Conservation (phyloP, 2,888 invertebrate species). For the Neoaliturus tenellus region DNA sequence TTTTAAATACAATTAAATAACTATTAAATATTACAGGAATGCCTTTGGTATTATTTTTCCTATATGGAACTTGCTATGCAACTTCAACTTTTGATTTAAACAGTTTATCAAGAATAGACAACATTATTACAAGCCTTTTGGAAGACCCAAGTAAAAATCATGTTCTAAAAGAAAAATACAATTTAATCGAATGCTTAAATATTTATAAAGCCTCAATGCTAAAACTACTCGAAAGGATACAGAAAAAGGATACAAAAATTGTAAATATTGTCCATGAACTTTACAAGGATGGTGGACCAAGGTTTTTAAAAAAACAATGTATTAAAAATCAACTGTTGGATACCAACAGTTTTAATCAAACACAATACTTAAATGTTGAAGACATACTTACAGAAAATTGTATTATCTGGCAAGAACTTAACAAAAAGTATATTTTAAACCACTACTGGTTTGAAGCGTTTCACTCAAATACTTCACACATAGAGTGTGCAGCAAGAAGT, state of each 20-base stretch:
- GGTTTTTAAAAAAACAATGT: background rate
- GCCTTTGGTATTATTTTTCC: background rate
- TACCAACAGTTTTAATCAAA: background rate
- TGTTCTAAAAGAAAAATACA: background rate
- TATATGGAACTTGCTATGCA: background rate
- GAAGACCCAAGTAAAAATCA: background rate
- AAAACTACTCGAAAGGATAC: background rate
- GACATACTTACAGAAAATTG: background rate
- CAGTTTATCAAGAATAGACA: background rate
- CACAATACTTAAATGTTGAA: background rate
- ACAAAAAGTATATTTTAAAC: constrained; percentile 30
- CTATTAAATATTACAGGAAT: background rate
- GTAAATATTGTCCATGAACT: background rate
- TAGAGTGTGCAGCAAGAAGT: background rate
- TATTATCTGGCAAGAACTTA: constrained; percentile 6
- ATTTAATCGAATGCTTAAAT: background rate
- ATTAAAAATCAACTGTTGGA: background rate
- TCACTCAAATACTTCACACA: background rate
- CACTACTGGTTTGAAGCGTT: constrained; percentile 36
- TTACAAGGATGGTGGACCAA: constrained; percentile 7
- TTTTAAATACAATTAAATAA: too few species aligned
- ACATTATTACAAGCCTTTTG: background rate
- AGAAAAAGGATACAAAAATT: background rate
- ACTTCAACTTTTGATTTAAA: background rate
- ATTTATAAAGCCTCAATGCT: constrained; percentile 2